Percentiles rank a stretch among this genome's conserved stretches.
Evolutionary conservation across 2,113 vertebrate genomes (phyloP).

Genomic region (Sula dactylatra): DNA sequence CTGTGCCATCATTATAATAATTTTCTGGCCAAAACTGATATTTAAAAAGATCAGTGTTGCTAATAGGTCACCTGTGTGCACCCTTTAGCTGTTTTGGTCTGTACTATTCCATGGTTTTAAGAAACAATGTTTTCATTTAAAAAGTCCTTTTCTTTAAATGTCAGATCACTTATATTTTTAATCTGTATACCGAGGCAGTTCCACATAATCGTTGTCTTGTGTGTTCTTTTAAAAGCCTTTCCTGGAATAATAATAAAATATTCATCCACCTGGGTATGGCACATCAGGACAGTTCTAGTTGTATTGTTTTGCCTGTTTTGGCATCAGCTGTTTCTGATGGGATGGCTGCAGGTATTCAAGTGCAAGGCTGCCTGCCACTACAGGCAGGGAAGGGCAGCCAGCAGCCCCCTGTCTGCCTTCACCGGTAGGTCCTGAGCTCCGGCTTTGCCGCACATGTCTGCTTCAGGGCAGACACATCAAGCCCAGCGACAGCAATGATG

Average conservation of each 20-base stretch:
- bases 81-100: background rate
- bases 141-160: background rate
- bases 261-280: conserved; percentile 58
- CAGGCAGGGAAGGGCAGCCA: background rate
- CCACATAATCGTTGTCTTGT: conserved; percentile 33
- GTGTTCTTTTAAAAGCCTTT: conserved; percentile 76
- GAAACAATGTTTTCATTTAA: background rate
- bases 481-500: background rate
- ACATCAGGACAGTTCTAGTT: conserved; percentile 30
- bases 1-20: background rate
- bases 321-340: background rate
- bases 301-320: conserved; percentile 1
- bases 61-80: background rate
- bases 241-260: conserved; percentile 78
- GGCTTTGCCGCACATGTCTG: background rate
- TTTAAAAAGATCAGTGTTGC: background rate
- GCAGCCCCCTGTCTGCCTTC: background rate
- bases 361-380: background rate
- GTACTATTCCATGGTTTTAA: background rate
- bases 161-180: conserved; percentile 26
- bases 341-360: background rate
- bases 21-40: background rate
- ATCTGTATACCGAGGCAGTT: background rate
- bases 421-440: background rate
- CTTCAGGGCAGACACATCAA: background rate